Evolutionary conservation across 2,888 invertebrate species (phyloP).

Genomic region (Thera obeliscata): DNA sequence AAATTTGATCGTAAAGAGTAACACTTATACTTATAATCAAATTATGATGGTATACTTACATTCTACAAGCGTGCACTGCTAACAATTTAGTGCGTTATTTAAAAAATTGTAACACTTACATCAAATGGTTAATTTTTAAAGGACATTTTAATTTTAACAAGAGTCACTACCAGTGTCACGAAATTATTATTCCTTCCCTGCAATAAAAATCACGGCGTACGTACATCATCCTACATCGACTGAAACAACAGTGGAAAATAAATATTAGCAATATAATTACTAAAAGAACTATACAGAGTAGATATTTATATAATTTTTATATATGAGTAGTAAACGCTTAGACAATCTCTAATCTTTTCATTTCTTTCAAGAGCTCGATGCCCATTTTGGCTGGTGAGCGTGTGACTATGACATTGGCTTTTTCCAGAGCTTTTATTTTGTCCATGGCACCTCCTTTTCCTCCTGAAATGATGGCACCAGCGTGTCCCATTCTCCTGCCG

Average conservation of each 20-base stretch:
- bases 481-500: conserved; percentile 99
- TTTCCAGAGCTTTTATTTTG: conserved; percentile 97
- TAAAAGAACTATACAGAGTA: conserved; percentile 70
- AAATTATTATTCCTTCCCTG: conserved; percentile 41
- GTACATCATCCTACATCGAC: conserved; percentile 33
- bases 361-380: conserved; percentile 93
- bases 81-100: conserved; percentile 51
- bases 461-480: conserved; percentile 99
- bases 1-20: conserved; percentile 52
- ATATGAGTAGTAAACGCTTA: conserved; percentile 56
- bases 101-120: conserved; percentile 37
- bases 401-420: conserved; percentile 96
- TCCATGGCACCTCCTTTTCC: conserved; percentile 99
- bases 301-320: conserved; percentile 50
- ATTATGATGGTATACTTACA: conserved; percentile 44
- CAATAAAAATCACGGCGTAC: conserved; percentile 36
- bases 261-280: conserved; percentile 73
- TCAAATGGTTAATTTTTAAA: conserved; percentile 28
- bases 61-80: conserved; percentile 56
- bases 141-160: conserved; percentile 21
- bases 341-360: conserved; percentile 90
- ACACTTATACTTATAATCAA: conserved; percentile 50
- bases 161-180: conserved; percentile 45
- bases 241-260: conserved; percentile 64
- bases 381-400: conserved; percentile 99